A percentile compares a stretch with the other conserved stretches of the same genome.
Conservation (phyloP, 1,140 invertebrate species). For the Ceratina japonica region DNA sequence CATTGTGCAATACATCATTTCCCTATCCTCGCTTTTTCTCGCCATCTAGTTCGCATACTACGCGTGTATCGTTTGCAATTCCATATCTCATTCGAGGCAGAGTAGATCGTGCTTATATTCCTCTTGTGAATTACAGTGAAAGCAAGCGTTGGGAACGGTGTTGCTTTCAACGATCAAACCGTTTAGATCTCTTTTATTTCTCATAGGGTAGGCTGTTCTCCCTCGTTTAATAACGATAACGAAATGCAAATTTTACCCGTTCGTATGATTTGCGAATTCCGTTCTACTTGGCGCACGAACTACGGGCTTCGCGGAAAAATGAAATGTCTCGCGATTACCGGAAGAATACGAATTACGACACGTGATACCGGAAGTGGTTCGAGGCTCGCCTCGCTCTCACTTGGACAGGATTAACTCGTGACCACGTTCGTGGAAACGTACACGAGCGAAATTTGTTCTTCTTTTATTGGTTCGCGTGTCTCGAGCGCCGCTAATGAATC, state of each 20-base stretch:
- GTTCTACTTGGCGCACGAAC: too few relatives aligned
- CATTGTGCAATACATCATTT: background rate
- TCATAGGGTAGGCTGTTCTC: too few relatives aligned
- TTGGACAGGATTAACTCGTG: background rate
- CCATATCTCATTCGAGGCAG: background rate
- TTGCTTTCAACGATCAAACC: constrained; percentile 9
- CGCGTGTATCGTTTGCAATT: background rate
- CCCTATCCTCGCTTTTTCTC: too few relatives aligned
- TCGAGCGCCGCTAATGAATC: constrained; percentile 17
- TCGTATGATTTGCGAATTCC: too few relatives aligned
- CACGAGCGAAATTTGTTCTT: background rate
- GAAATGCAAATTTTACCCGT: background rate
- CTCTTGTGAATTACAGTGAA: constrained; percentile 34
- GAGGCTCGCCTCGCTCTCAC: constrained; percentile 17
- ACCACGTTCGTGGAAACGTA: constrained; percentile 2
- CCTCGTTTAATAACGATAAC: background rate
- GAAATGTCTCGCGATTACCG: background rate
- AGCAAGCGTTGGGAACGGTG: constrained; percentile 4
- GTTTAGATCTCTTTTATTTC: background rate
- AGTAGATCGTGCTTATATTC: constrained; percentile 27
- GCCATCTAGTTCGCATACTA: background rate
- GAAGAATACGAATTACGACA: background rate
- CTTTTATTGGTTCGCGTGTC: background rate
- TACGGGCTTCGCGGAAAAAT: too few relatives aligned
- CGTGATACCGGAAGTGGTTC: constrained; percentile 10